Evolutionary conservation across 2,797 vertebrate genomes (phyloP), one percentile per base, ranked within the genome.

Genomic region (Chelon labrosus): DNA sequence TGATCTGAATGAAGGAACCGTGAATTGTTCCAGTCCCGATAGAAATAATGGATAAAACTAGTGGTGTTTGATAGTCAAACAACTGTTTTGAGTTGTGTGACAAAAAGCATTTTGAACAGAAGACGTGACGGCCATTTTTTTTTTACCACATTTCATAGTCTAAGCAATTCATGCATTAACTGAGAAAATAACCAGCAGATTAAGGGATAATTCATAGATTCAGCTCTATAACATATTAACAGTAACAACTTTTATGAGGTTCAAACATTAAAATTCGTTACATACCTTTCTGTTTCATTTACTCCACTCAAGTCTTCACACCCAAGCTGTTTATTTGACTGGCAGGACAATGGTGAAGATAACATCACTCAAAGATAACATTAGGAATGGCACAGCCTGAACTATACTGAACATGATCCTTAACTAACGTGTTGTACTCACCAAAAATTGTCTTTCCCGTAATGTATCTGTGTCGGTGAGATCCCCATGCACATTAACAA

Each of bases 281-380:
- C 31, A 35, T 93, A 96, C 96, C 93, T 94, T 68, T 94, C 82
- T 60, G 90, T 88, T 4, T 94, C 87, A 44, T 93, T 91, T 78
- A 91, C 61, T 57, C 44, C 87, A 64, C 87, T 80, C 53, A 80
- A 79, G 66, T 90, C 91, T 73, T 94, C 44, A n/a, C 58, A 65
- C 72, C 78, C 75, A 42, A 93, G 73, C 42, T 93, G 82, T 51
- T 90, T 91, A 70, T 88, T 82, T 70, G 94, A 73, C 94, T 96
- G n/a, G 17, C 2, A 58, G 8, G 64, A 79, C 74, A 78, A 7
- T 72, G 8, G 55, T 14, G 8, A 35, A 25, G 74, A 41, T 44
- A 10, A 53, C 16, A 66, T 12, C 51, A 5, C 67, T 60, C 1
- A 80, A n/a, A 41, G 5, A 6, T 50, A 20, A 59, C 10, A 37